phyloP scores from a whole-genome alignment of 2,113 vertebrate genomes.

The Plecturocebus donacophilus region DNA sequence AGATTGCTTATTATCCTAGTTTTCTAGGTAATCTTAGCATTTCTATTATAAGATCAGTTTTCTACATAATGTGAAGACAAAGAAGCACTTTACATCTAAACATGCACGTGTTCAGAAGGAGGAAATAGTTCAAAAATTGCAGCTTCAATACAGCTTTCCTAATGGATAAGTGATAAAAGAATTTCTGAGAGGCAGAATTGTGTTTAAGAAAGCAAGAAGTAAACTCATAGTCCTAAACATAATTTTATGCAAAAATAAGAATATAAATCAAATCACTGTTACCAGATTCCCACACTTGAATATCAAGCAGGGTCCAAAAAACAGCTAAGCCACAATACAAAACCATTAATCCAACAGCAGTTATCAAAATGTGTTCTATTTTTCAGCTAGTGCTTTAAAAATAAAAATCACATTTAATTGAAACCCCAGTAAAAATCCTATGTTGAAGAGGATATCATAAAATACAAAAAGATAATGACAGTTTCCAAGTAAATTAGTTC shows the following conservation, averaged over 20 bases:
- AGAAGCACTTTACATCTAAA: conserved; percentile 24
- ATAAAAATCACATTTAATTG: conserved; percentile 14
- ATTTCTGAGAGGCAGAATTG: conserved; percentile 22
- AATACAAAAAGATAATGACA: conserved; percentile 36
- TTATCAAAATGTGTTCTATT: conserved; percentile 21
- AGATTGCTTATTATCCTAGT: conserved; percentile 19
- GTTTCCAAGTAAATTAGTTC: conserved; percentile 43
- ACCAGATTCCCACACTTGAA: conserved; percentile 29
- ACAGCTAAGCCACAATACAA: conserved; percentile 11
- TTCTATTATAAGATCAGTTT: conserved; percentile 39
- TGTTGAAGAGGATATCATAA: conserved; percentile 29
- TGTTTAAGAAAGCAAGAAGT: conserved; percentile 41
- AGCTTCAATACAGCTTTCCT: not conserved
- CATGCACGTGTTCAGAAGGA: conserved; percentile 11
- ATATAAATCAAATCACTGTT: conserved; percentile 34
- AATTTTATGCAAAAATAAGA: conserved; percentile 44
- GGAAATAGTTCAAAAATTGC: conserved; percentile 37
- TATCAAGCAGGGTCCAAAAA: conserved; percentile 33
- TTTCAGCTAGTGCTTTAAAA: conserved; percentile 47
- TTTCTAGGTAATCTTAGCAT: conserved; percentile 43
- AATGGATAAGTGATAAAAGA: conserved; percentile 11
- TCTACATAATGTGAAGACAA: conserved; percentile 41
- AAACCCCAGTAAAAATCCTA: conserved; percentile 42
- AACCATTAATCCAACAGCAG: conserved; percentile 35
- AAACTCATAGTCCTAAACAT: conserved; percentile 23